Percentiles rank a stretch among this genome's conserved stretches.
phyloP scores from a whole-genome alignment of 2,888 invertebrate genomes.

The Nomada goodeniana region DNA sequence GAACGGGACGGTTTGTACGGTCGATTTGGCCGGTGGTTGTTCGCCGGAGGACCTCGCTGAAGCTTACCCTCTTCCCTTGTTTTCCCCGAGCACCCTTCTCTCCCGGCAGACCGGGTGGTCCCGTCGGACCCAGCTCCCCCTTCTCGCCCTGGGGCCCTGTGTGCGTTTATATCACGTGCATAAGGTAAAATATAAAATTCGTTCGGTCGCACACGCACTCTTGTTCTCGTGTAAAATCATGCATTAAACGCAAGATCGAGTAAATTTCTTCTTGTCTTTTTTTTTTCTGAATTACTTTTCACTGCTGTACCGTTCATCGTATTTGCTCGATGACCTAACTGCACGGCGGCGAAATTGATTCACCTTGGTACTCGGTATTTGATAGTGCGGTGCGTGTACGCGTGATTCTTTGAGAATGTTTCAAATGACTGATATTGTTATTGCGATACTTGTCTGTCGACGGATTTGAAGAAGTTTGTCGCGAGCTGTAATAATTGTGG shows the following conservation, averaged over 20 bases:
- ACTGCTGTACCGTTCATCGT: no score
- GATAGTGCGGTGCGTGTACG: slow-evolving; percentile 7
- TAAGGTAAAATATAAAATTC: slow-evolving; percentile 68
- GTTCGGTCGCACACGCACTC: slow-evolving; percentile 46
- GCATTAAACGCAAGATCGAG: neutral
- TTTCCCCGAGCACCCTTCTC: slow-evolving; percentile 96
- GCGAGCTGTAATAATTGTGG: no score
- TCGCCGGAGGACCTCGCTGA: slow-evolving; percentile 82
- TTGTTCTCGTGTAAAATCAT: slow-evolving; percentile 28
- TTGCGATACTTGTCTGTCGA: no score
- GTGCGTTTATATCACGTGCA: slow-evolving; percentile 75
- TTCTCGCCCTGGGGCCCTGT: slow-evolving; percentile 89
- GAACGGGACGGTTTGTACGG: slow-evolving; percentile 53
- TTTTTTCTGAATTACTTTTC: neutral
- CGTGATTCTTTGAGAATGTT: neutral
- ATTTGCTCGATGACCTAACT: no score
- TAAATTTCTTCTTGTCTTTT: neutral
- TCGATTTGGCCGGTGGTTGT: slow-evolving; percentile 66
- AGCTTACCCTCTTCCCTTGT: slow-evolving; percentile 96
- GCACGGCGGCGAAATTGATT: no score
- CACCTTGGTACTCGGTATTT: no score
- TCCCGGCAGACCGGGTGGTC: slow-evolving; percentile 91
- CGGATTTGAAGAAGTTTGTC: no score
- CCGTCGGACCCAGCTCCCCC: slow-evolving; percentile 91
- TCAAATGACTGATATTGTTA: neutral